A percentile compares a stretch with the other conserved stretches of the same genome.
Conservation (phyloP, 2,888 invertebrate species). For the Hymenopus coronatus region DNA sequence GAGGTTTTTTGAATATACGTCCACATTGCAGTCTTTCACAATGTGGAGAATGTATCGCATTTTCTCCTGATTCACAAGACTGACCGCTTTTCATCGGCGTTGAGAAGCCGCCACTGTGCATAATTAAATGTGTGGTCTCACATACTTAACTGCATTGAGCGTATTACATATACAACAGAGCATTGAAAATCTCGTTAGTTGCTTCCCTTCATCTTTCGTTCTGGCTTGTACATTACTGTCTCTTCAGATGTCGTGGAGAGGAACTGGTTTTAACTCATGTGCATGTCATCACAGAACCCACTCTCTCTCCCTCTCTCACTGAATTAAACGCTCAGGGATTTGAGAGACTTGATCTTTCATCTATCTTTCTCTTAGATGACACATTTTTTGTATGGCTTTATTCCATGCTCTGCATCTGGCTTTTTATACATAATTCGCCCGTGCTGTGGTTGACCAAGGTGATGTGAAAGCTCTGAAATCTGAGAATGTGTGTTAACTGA, state of each 20-base stretch:
- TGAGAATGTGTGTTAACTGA: too few species aligned
- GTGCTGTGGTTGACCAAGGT: not conserved
- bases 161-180: not conserved
- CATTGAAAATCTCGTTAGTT: not conserved
- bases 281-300: not conserved
- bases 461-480: not conserved
- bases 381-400: not conserved
- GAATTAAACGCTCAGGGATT: not conserved
- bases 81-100: not conserved
- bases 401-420: not conserved
- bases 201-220: not conserved
- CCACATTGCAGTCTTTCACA: not conserved
- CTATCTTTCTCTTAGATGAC: not conserved
- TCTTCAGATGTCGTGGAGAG: not conserved
- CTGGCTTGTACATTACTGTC: not conserved
- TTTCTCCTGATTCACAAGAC: not conserved
- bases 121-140: not conserved
- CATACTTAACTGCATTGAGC: not conserved
- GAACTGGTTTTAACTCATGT: not conserved
- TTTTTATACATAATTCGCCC: not conserved
- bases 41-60: not conserved
- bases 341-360: not conserved
- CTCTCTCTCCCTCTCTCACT: not conserved
- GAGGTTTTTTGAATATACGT: not conserved
- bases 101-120: not conserved